A percentile compares a stretch with the other conserved stretches of the same genome.
Conservation (phyloP, 2,888 invertebrate genomes). For the Lycaena phlaeas region DNA sequence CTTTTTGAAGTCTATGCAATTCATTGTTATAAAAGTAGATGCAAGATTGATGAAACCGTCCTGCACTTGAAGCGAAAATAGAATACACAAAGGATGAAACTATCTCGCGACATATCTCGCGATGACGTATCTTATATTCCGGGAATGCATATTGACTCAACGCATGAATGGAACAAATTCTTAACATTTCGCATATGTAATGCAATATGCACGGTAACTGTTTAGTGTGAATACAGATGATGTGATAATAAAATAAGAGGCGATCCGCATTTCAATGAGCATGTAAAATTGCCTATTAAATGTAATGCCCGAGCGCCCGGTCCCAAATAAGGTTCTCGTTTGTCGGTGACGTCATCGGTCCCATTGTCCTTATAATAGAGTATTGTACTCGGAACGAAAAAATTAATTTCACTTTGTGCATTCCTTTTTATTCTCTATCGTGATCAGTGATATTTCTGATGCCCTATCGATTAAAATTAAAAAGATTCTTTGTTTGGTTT, state of each 20-base stretch:
- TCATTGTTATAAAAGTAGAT: too few species aligned
- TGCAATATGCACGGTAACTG: constrained; percentile 9
- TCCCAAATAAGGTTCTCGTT: constrained; percentile 12
- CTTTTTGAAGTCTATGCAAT: too few species aligned
- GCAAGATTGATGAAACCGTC: too few species aligned
- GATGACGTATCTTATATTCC: neutral
- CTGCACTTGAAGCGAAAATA: too few species aligned
- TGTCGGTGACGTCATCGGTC: constrained; percentile 12
- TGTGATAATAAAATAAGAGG: constrained; percentile 26
- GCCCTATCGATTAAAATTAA: too few species aligned
- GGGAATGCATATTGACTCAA: constrained; percentile 5
- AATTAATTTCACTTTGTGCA: constrained; percentile 14
- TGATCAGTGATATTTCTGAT: too few species aligned
- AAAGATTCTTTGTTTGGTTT: too few species aligned
- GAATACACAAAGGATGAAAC: too few species aligned
- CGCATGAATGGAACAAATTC: constrained; percentile 9
- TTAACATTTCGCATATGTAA: constrained; percentile 11
- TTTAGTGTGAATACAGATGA: constrained; percentile 29
- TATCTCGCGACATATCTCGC: neutral
- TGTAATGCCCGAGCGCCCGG: constrained; percentile 13
- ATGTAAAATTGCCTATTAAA: constrained; percentile 25
- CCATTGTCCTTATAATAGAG: constrained; percentile 19
- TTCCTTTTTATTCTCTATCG: constrained; percentile 6
- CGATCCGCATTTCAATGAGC: constrained; percentile 39
- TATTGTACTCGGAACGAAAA: constrained; percentile 41